Percentiles rank a stretch among this genome's conserved stretches.
Conservation (phyloP, 2,113 vertebrate genomes). For the Oplegnathus fasciatus region DNA sequence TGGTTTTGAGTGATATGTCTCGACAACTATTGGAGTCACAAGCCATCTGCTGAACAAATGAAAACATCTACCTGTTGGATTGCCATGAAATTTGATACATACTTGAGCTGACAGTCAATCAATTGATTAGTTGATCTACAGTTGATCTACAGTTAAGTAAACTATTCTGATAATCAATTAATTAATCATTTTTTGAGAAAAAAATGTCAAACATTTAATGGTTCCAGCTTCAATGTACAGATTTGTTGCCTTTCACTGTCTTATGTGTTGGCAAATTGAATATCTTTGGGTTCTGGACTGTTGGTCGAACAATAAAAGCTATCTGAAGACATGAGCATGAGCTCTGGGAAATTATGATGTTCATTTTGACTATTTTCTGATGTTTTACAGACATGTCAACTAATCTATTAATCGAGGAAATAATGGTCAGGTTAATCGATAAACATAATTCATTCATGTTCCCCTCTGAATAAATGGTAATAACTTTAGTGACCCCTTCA, state of each 20-base stretch:
- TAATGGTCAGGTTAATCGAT: background rate
- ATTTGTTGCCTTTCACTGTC: background rate
- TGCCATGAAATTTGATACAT: background rate
- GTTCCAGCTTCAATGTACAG: background rate
- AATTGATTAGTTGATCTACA: background rate
- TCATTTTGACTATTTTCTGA: background rate
- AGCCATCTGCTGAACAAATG: too few relatives aligned
- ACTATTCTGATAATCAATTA: too few relatives aligned
- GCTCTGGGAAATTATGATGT: background rate
- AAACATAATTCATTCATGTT: background rate
- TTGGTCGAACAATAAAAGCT: too few relatives aligned
- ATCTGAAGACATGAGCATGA: background rate
- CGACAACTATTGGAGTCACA: background rate
- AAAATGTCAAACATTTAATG: background rate
- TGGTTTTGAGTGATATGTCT: background rate
- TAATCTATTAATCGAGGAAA: background rate
- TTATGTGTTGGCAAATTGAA: background rate
- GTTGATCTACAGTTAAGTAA: too few relatives aligned
- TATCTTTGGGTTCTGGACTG: background rate
- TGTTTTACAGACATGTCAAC: background rate
- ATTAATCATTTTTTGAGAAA: too few relatives aligned
- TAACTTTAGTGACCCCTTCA: too few relatives aligned
- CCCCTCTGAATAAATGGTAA: background rate
- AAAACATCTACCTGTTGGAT: too few relatives aligned
- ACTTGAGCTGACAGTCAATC: background rate